Percentiles rank a stretch among this genome's conserved stretches.
Evolutionary conservation across 1,140 invertebrate genomes (phyloP).

Genomic region (Drosophila tani): DNA sequence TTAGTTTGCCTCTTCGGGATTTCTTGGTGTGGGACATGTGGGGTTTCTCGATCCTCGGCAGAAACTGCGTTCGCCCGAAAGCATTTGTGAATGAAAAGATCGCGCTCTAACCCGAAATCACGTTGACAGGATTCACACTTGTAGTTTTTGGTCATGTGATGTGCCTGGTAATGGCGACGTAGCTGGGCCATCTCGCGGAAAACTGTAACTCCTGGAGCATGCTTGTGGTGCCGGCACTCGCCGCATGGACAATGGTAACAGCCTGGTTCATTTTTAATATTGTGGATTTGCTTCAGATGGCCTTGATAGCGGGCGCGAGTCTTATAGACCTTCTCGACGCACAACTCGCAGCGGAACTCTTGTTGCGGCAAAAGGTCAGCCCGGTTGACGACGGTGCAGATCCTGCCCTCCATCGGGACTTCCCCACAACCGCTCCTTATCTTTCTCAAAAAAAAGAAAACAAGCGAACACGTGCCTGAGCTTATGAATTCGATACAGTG

Average conservation of each 20-base stretch:
- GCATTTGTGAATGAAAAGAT: background rate
- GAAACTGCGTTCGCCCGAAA: too few species aligned
- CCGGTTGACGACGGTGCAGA: conserved; percentile 1
- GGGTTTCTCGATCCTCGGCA: background rate
- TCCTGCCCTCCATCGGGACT: background rate
- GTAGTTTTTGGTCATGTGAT: conserved; percentile 18
- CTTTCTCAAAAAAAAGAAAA: background rate
- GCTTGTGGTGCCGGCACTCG: conserved; percentile 8
- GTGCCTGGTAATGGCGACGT: conserved; percentile 27
- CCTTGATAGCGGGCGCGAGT: conserved; percentile 18
- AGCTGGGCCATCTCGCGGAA: conserved; percentile 1
- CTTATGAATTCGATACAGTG: too few species aligned
- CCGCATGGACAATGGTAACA: conserved; percentile 19
- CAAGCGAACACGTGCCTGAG: background rate
- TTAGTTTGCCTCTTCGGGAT: background rate
- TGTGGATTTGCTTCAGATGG: conserved; percentile 29
- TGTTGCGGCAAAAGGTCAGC: conserved; percentile 25
- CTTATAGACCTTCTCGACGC: conserved; percentile 35
- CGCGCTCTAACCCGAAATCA: conserved; percentile 11
- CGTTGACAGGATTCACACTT: conserved; percentile 17
- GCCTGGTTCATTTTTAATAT: background rate
- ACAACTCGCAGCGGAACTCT: conserved; percentile 32
- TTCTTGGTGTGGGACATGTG: background rate
- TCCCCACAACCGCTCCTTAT: background rate
- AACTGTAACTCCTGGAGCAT: background rate